Evolutionary conservation across 2,797 vertebrate genomes (phyloP).

Genomic region (Myoxocephalus aenaeus): DNA sequence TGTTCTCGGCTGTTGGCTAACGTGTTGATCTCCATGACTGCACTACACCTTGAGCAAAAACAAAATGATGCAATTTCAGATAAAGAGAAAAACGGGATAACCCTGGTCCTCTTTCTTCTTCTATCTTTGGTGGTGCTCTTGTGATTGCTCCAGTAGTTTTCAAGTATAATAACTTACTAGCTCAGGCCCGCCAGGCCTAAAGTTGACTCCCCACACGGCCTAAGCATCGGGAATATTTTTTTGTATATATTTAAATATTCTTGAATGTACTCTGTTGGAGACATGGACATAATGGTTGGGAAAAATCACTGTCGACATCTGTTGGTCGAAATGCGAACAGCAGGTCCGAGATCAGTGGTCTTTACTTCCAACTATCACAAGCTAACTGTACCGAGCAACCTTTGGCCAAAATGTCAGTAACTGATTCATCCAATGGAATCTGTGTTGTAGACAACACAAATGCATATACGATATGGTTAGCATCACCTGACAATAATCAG

Average conservation of each 20-base stretch:
- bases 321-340: neutral
- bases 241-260: neutral
- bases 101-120: neutral
- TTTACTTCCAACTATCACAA: neutral
- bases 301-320: neutral
- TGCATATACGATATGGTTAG: neutral
- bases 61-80: neutral
- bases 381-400: neutral
- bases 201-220: no score
- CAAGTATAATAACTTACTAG: neutral
- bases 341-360: neutral
- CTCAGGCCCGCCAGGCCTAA: neutral
- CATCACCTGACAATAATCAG: neutral
- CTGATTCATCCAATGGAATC: no score
- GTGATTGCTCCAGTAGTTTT: neutral
- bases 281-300: neutral
- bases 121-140: neutral
- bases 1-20: neutral
- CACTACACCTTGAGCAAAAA: neutral
- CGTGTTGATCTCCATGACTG: neutral
- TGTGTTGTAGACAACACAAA: neutral
- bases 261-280: neutral
- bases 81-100: neutral
- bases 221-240: no score
- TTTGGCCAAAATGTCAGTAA: neutral